These are phyloP conservation scores for Anhinga rufa DNA, from an alignment of 2,113 vertebrate species.

Conservation along the genomic window DNA sequence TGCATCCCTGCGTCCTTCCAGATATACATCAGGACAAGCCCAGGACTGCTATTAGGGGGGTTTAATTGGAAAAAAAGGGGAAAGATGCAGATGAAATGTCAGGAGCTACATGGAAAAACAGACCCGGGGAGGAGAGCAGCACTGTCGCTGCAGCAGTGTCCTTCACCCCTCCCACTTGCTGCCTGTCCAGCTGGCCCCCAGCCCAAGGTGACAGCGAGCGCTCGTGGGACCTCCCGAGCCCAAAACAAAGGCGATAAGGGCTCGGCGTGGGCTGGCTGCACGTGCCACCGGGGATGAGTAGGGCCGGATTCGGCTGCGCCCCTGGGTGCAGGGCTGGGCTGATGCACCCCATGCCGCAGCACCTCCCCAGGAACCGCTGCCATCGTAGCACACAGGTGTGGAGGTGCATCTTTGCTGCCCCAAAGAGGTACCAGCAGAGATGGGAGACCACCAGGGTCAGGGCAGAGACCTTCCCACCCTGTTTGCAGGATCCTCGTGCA, in stretches of 20 bases:
- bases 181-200: not conserved
- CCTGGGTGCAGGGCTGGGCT: not conserved
- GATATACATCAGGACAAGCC: not conserved
- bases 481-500: not conserved
- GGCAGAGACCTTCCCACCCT: not conserved
- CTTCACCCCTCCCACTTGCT: not conserved
- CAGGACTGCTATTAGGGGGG: not conserved
- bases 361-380: not conserved
- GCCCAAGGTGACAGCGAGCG: not conserved
- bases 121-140: not conserved
- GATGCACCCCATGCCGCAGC: not conserved
- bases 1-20: not conserved
- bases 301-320: not conserved
- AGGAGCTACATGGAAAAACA: not conserved
- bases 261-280: not conserved
- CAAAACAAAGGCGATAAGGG: not conserved
- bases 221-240: not conserved
- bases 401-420: not conserved
- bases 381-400: accelerated
- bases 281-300: accelerated
- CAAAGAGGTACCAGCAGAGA: not conserved
- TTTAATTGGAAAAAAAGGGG: not conserved
- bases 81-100: not conserved
- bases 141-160: accelerated
- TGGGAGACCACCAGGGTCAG: not conserved